Evolutionary conservation across 2,113 vertebrate genomes (phyloP), one percentile per base, ranked within the genome.

Genomic region (Camelus bactrianus): DNA sequence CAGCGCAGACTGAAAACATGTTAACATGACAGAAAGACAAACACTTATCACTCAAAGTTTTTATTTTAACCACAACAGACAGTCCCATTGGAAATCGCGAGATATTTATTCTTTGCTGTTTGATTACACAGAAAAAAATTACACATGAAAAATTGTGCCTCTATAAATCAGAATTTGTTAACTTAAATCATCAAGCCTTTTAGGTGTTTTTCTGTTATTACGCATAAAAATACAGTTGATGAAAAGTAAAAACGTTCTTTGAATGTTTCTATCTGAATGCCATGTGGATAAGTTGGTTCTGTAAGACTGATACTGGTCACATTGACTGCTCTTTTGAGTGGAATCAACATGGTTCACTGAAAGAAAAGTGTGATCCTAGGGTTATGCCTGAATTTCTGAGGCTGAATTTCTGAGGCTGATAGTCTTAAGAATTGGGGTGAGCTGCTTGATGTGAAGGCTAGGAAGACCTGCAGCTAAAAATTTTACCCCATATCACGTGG

Each of bases 1-100:
- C 14, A 3, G 14, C 0, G 8, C 8, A 35, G 1, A 4, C 26
- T 3, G 67, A 35, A 72, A 75, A 54, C 65, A 38, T 1, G 4
- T 19, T 32, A 17, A 35, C 76, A 38, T 0, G 3, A 20, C 30
- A n/a, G n/a, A 64, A 42, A 35, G 28, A 26, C 17, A 9, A 54
- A 22, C 28, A 28, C 35, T 35, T 5, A 14, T 24, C 35, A 20
- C 24, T 38, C 26, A 13, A 26, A 65, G 38, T 60, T 75, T 42
- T 58, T 60, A 17, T 52, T 52, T 86, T 28, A 67, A 60, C n/a
- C 76, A 20, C n/a, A 35, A n/a, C 58, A 48, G n/a, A 64, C 3
- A 22, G 64, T 38, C 22, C 3, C 4, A 1, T n/a, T 28, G 35
- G 62, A 77, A 54, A 32, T 0, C 1, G 11, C 3, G 38, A 96